Conservation (phyloP, 1,140 invertebrate species). For the Ceratoteleas bidentatus region DNA sequence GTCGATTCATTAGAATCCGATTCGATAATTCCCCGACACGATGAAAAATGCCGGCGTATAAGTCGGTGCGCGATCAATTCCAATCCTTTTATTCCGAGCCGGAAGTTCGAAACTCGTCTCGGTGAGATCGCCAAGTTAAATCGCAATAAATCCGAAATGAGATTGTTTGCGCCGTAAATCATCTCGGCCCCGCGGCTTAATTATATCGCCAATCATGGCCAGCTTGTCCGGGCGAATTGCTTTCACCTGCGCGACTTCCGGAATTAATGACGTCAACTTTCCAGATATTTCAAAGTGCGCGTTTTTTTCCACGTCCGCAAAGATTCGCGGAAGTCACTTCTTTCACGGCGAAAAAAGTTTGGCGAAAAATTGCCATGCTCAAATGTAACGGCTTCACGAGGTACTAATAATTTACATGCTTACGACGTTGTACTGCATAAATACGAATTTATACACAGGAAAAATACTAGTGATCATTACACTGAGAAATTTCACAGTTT, state of each 20-base stretch:
- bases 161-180: slow-evolving; percentile 56
- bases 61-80: slow-evolving; percentile 24
- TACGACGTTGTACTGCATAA: too few relatives aligned
- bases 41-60: slow-evolving; percentile 13
- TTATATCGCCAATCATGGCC: slow-evolving; percentile 59
- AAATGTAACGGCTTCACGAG: too few relatives aligned
- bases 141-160: slow-evolving; percentile 52
- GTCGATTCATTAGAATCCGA: background rate
- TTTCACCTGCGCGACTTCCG: slow-evolving; percentile 42
- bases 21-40: slow-evolving; percentile 1
- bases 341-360: slow-evolving; percentile 30
- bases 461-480: too few relatives aligned
- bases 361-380: slow-evolving; percentile 23
- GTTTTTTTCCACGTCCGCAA: slow-evolving; percentile 7
- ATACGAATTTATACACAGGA: too few relatives aligned
- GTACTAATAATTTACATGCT: too few relatives aligned
- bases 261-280: slow-evolving; percentile 62
- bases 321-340: background rate
- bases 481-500: too few relatives aligned
- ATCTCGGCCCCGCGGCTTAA: slow-evolving; percentile 39
- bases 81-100: slow-evolving; percentile 40
- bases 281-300: slow-evolving; percentile 46
- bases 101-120: slow-evolving; percentile 39
- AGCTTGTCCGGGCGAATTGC: slow-evolving; percentile 41
- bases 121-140: slow-evolving; percentile 43